Percentiles rank a stretch among this genome's conserved stretches.
phyloP scores from a whole-genome alignment of 1,140 invertebrate species.

The Nasonia longicornis region DNA sequence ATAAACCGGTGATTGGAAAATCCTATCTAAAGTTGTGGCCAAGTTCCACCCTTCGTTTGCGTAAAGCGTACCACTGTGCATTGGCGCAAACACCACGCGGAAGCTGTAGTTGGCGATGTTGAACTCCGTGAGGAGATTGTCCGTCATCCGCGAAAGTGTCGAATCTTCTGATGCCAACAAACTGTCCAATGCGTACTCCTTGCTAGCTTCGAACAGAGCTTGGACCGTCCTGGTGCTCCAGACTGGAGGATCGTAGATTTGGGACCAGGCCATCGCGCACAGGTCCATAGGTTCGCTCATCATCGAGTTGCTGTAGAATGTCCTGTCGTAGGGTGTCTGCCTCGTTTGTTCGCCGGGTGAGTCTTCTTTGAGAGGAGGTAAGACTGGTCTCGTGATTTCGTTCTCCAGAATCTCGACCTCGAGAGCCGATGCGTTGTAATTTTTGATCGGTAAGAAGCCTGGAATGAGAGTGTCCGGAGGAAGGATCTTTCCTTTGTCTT shows the following conservation, averaged over 20 bases:
- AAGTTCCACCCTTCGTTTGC: slow-evolving; percentile 57
- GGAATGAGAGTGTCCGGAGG: slow-evolving; percentile 24
- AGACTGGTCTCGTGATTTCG: slow-evolving; percentile 53
- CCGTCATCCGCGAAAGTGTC: slow-evolving; percentile 50
- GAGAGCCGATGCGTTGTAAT: slow-evolving; percentile 56
- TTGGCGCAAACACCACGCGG: slow-evolving; percentile 57
- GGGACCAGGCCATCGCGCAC: slow-evolving; percentile 65
- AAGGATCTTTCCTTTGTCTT: slow-evolving; percentile 26
- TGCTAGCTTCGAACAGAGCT: slow-evolving; percentile 58
- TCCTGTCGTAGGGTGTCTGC: slow-evolving; percentile 49
- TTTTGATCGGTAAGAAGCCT: slow-evolving; percentile 52
- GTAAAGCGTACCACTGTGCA: slow-evolving; percentile 58
- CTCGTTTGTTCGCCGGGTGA: slow-evolving; percentile 27
- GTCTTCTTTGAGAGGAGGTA: slow-evolving; percentile 41
- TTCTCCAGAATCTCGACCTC: slow-evolving; percentile 60
- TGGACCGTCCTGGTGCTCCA: slow-evolving; percentile 59
- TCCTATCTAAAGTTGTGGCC: slow-evolving; percentile 57
- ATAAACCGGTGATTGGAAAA: slow-evolving; percentile 59
- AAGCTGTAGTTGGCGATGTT: slow-evolving; percentile 64
- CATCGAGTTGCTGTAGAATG: slow-evolving; percentile 51
- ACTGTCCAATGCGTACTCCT: slow-evolving; percentile 57
- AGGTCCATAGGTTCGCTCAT: slow-evolving; percentile 59
- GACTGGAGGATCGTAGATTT: slow-evolving; percentile 60
- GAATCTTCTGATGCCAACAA: slow-evolving; percentile 53
- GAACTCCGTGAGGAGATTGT: slow-evolving; percentile 56